Conservation (phyloP, 2,797 vertebrate genomes). For the Falco cherrug region DNA sequence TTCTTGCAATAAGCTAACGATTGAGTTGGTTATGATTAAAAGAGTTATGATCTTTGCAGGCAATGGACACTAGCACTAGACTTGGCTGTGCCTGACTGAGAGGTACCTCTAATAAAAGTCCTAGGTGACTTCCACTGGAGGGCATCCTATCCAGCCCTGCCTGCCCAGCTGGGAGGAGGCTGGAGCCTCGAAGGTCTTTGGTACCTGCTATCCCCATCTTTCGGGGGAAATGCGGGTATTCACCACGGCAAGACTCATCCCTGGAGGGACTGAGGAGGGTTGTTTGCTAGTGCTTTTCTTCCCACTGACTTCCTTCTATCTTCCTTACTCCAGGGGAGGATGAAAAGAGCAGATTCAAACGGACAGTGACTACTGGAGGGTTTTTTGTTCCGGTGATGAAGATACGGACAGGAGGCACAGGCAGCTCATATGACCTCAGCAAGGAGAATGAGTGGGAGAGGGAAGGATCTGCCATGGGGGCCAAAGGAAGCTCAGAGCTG, state of each 20-base stretch:
- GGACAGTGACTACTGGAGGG: conserved; percentile 79
- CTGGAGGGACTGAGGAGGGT: background rate
- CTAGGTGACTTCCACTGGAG: background rate
- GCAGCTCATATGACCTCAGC: conserved; percentile 86
- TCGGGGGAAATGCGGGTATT: background rate
- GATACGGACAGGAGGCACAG: conserved; percentile 84
- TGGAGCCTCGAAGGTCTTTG: background rate
- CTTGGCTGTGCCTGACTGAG: background rate
- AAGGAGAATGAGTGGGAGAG: conserved; percentile 87
- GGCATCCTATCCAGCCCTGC: background rate
- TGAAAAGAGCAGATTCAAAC: conserved; percentile 83
- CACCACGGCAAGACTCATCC: background rate
- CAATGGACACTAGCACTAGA: background rate
- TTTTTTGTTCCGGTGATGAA: conserved; percentile 86
- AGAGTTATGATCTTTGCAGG: background rate
- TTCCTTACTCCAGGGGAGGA: conserved; percentile 78
- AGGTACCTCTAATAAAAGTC: background rate
- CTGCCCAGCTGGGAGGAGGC: background rate
- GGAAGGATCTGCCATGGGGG: conserved; percentile 74
- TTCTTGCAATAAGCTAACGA: background rate
- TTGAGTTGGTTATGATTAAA: too few relatives aligned
- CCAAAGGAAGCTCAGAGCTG: conserved; percentile 75
- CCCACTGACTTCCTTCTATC: background rate
- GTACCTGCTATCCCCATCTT: background rate
- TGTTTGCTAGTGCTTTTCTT: background rate